Percentiles rank a stretch among this genome's conserved stretches.
Conservation (phyloP, 1,140 invertebrate genomes). For the Sminthurides bifidus region DNA sequence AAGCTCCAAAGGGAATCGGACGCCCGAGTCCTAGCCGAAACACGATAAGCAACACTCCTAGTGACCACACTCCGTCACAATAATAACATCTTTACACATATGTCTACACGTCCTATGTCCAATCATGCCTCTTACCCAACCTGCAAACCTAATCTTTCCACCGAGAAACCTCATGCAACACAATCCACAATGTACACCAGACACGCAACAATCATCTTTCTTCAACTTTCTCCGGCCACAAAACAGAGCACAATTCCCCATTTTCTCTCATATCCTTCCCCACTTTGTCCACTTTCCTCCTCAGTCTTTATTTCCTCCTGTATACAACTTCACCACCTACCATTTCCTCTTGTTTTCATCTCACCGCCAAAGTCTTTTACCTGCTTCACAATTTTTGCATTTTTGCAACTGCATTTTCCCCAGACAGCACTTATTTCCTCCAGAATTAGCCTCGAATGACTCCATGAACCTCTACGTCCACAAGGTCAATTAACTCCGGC, state of each 20-base stretch:
- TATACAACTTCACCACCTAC: too few species aligned
- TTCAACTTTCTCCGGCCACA: background rate
- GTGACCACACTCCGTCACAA: slow-evolving; percentile 29
- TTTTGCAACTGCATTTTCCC: too few species aligned
- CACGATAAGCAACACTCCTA: slow-evolving; percentile 30
- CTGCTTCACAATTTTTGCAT: too few species aligned
- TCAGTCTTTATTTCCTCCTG: background rate
- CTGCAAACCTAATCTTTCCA: too few species aligned
- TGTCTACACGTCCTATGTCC: background rate
- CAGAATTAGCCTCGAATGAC: too few species aligned
- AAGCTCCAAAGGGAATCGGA: slow-evolving; percentile 32
- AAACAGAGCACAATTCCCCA: background rate
- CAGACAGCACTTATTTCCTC: too few species aligned
- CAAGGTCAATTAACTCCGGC: too few species aligned
- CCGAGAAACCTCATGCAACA: slow-evolving; percentile 5
- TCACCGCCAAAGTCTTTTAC: too few species aligned
- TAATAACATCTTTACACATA: slow-evolving; percentile 10
- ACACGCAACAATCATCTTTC: background rate
- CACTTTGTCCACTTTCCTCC: background rate
- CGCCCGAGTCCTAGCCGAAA: slow-evolving; percentile 30
- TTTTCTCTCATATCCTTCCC: background rate
- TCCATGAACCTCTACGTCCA: too few species aligned
- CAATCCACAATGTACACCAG: background rate
- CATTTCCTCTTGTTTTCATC: too few species aligned
- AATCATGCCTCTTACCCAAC: background rate